Percentiles rank a stretch among this genome's conserved stretches.
phyloP scores from a whole-genome alignment of 2,797 vertebrate genomes.

The Peromyscus nudipes region DNA sequence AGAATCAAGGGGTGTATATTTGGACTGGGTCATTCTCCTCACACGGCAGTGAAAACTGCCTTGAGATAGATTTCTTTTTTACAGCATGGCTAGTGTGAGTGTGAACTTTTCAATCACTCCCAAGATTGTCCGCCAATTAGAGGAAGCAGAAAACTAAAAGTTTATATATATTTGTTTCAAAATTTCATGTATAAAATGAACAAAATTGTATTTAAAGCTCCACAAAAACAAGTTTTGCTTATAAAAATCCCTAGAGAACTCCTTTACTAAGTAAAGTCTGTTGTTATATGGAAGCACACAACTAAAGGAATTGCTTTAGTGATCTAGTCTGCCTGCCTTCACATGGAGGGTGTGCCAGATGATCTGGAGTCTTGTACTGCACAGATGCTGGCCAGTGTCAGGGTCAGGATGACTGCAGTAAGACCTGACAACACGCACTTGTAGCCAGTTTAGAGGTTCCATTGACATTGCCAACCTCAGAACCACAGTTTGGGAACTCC shows the following conservation, averaged over 20 bases:
- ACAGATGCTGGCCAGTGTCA: neutral
- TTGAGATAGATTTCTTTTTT: slow-evolving; percentile 66
- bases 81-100: slow-evolving; percentile 19
- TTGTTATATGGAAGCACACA: neutral
- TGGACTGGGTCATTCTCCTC: slow-evolving; percentile 39
- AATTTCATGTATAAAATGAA: slow-evolving; percentile 7
- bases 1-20: neutral
- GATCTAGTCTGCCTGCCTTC: neutral
- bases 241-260: neutral
- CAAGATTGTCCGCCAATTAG: slow-evolving; percentile 14
- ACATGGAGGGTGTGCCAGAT: neutral
- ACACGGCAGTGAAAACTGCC: neutral
- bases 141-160: slow-evolving; percentile 56
- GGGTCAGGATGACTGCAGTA: neutral
- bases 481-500: neutral
- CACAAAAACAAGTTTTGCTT: slow-evolving; percentile 52
- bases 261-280: neutral
- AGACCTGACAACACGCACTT: neutral
- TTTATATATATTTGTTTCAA: slow-evolving; percentile 48
- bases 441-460: neutral
- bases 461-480: neutral
- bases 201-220: neutral
- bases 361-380: neutral
- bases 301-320: neutral
- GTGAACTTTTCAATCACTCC: slow-evolving; percentile 56